Conservation (phyloP, 2,888 invertebrate species). For the Cylloceria caligata region DNA sequence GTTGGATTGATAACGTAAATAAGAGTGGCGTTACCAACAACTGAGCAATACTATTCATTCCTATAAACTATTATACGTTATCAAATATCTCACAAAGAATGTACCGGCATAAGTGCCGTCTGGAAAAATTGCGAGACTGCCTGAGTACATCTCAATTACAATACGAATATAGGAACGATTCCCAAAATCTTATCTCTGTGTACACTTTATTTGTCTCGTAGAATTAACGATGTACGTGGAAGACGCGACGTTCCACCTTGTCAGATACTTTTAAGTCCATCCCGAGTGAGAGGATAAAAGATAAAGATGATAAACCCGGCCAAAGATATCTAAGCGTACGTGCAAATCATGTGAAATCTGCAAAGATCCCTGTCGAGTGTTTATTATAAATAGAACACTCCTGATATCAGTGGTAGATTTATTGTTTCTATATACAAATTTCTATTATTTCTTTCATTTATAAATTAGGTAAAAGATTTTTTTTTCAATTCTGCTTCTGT, state of each 20-base stretch:
- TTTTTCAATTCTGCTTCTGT: neutral
- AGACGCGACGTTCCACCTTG: slow-evolving; percentile 15
- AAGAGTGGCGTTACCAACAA: neutral
- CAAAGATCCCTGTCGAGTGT: neutral
- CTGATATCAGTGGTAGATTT: neutral
- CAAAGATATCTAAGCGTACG: neutral
- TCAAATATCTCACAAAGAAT: no score
- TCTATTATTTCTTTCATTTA: neutral
- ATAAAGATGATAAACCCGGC: neutral
- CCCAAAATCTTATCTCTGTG: no score
- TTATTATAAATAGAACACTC: neutral
- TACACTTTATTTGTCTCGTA: slow-evolving; percentile 28
- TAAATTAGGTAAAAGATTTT: neutral
- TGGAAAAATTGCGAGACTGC: no score
- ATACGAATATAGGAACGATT: no score
- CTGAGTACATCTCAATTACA: no score
- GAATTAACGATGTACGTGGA: slow-evolving; percentile 25
- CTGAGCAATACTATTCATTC: slow-evolving; percentile 1
- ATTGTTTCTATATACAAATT: neutral
- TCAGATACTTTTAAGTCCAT: slow-evolving; percentile 3
- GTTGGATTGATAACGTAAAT: slow-evolving; percentile 13
- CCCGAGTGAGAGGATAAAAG: slow-evolving; percentile 11
- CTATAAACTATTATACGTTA: slow-evolving; percentile 8
- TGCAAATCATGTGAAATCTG: slow-evolving; percentile 1
- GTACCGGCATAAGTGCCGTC: no score